These are phyloP conservation scores for Mormyrops boulengeri DNA, from an alignment of 2,797 vertebrate genomes.

Conservation along the genomic window DNA sequence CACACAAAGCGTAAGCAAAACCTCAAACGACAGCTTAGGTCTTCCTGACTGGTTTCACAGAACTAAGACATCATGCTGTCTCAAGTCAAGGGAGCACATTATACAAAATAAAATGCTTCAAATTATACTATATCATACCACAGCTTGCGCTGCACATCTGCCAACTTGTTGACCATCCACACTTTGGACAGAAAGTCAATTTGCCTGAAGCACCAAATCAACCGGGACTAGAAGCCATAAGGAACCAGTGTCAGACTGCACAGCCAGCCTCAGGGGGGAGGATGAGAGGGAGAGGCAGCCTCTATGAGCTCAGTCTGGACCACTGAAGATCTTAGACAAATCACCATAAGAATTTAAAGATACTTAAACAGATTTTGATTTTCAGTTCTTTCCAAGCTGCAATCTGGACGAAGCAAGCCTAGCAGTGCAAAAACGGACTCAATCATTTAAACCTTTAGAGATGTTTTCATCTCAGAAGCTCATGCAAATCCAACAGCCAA, in stretches of 20 bases:
- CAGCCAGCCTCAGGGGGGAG: background rate
- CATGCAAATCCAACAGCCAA: background rate
- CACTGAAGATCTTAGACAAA: background rate
- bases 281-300: background rate
- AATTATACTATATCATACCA: background rate
- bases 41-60: background rate
- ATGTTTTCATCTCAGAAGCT: background rate
- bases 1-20: slow-evolving; percentile 19
- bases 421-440: background rate
- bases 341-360: background rate
- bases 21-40: background rate
- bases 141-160: background rate
- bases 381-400: background rate
- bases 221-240: background rate
- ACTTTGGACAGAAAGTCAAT: background rate
- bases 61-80: background rate
- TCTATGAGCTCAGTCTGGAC: background rate
- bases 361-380: background rate
- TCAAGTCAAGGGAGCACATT: background rate
- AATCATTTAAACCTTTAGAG: background rate
- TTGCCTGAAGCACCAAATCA: background rate
- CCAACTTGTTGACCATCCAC: background rate
- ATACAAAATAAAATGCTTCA: background rate
- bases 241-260: background rate
- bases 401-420: background rate